A percentile compares a stretch with the other conserved stretches of the same genome.
phyloP scores from a whole-genome alignment of 2,888 invertebrate species.

The Acanthosepion lycidas region DNA sequence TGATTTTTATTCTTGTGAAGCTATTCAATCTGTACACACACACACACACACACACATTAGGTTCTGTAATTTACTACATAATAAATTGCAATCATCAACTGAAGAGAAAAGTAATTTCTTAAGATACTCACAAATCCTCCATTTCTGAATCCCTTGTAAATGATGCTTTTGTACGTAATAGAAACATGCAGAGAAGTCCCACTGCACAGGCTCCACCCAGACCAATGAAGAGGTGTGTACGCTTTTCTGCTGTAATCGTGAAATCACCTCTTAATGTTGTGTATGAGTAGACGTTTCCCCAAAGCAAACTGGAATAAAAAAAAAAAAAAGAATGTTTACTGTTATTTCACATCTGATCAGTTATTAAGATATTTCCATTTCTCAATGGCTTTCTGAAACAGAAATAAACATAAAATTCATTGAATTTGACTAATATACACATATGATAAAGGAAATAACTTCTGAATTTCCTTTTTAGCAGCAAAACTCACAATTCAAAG shows the following conservation, averaged over 20 bases:
- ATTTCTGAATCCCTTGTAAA: background rate
- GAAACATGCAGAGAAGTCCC: slow-evolving; percentile 77
- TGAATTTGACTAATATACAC: too few species aligned
- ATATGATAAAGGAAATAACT: too few species aligned
- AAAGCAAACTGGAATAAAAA: slow-evolving; percentile 85
- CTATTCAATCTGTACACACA: too few species aligned
- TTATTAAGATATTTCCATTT: too few species aligned
- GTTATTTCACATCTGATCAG: background rate
- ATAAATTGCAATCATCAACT: background rate
- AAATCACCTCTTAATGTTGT: slow-evolving; percentile 89
- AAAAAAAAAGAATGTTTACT: slow-evolving; percentile 44
- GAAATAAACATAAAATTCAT: too few species aligned
- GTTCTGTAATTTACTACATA: too few species aligned
- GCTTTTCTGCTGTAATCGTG: slow-evolving; percentile 82
- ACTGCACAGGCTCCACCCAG: slow-evolving; percentile 83
- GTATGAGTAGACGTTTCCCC: slow-evolving; percentile 95
- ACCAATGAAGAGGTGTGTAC: slow-evolving; percentile 87
- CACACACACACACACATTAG: too few species aligned
- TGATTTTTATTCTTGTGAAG: too few species aligned
- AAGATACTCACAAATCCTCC: background rate
- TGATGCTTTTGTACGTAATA: slow-evolving; percentile 65
- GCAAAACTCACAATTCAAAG: too few species aligned
- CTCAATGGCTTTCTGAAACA: too few species aligned
- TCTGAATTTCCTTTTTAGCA: too few species aligned
- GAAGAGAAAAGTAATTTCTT: background rate